phyloP scores from a whole-genome alignment of 2,888 invertebrate genomes.

The Agonopterix alstromeriana region DNA sequence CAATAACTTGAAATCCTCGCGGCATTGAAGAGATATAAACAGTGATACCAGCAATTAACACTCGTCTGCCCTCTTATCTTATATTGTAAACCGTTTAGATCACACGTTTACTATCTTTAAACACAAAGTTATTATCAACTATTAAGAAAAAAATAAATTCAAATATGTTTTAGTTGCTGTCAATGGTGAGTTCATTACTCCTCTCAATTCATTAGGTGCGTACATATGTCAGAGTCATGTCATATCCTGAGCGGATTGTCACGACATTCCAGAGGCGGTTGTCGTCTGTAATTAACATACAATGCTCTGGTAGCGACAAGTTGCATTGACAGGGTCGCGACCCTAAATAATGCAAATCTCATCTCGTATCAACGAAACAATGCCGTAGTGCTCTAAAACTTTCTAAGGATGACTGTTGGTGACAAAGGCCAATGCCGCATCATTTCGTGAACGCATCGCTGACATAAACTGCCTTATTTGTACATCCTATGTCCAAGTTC shows the following conservation, averaged over 20 bases:
- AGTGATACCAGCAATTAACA: conserved; percentile 20
- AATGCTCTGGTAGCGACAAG: conserved; percentile 60
- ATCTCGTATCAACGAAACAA: conserved; percentile 5
- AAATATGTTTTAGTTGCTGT: conserved; percentile 17
- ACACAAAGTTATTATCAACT: conserved; percentile 20
- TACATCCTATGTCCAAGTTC: conserved; percentile 14
- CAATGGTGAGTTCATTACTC: conserved; percentile 33
- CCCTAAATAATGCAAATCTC: conserved; percentile 25
- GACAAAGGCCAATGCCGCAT: conserved; percentile 10
- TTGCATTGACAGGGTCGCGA: conserved; percentile 39
- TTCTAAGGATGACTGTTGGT: conserved; percentile 12
- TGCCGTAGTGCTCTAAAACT: conserved; percentile 11
- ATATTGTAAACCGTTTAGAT: conserved; percentile 22
- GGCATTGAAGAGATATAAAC: conserved; percentile 32
- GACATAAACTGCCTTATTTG: conserved; percentile 20
- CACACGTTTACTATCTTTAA: conserved; percentile 21
- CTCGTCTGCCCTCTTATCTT: conserved; percentile 20
- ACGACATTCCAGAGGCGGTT: conserved; percentile 33
- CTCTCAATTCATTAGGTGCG: conserved; percentile 29
- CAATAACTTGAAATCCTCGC: conserved; percentile 6
- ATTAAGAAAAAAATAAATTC: conserved; percentile 13
- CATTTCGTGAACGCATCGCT: conserved; percentile 13
- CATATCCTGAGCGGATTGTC: conserved; percentile 25
- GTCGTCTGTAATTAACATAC: conserved; percentile 62
- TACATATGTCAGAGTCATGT: conserved; percentile 19